A percentile compares a stretch with the other conserved stretches of the same genome.
These are phyloP conservation scores for Zenarchopterus dispar DNA, from an alignment of 2,797 vertebrate species.

Conservation along the genomic window DNA sequence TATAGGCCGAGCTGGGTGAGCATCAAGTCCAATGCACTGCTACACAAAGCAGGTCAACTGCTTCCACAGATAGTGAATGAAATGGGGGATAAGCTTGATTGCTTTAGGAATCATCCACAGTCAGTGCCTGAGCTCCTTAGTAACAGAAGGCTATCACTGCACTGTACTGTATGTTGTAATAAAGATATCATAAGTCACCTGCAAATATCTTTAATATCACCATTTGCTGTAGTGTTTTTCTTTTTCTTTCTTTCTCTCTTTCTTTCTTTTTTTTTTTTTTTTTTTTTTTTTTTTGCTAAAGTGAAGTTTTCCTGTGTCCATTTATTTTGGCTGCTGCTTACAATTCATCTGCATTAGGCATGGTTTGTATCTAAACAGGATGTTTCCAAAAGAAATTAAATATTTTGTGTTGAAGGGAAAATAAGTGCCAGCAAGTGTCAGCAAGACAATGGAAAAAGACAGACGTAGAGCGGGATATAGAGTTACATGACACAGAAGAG, in stretches of 20 bases:
- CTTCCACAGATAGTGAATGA: neutral
- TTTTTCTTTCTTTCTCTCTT: too few species aligned
- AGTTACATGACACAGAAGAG: conserved; percentile 57
- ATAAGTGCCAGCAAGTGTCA: conserved; percentile 28
- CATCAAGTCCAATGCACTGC: conserved; percentile 13
- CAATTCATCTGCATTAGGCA: too few species aligned
- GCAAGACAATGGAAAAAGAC: conserved; percentile 61
- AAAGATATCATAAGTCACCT: neutral
- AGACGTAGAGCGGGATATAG: conserved; percentile 35
- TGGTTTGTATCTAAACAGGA: too few species aligned
- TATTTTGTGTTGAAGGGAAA: too few species aligned
- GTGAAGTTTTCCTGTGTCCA: too few species aligned
- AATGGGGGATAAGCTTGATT: neutral
- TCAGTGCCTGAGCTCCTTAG: conserved; percentile 7
- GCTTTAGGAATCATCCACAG: conserved; percentile 7
- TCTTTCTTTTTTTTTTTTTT: too few species aligned
- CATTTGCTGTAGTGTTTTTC: too few species aligned
- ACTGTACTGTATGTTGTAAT: neutral
- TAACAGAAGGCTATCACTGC: neutral
- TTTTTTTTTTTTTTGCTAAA: too few species aligned
- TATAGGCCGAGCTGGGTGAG: conserved; percentile 35
- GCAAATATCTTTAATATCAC: too few species aligned
- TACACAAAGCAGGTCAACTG: conserved; percentile 7
- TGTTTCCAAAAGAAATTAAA: too few species aligned
- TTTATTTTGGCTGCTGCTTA: too few species aligned